Conservation (phyloP, 2,888 invertebrate genomes). For the Himalopsyche tibetana region DNA sequence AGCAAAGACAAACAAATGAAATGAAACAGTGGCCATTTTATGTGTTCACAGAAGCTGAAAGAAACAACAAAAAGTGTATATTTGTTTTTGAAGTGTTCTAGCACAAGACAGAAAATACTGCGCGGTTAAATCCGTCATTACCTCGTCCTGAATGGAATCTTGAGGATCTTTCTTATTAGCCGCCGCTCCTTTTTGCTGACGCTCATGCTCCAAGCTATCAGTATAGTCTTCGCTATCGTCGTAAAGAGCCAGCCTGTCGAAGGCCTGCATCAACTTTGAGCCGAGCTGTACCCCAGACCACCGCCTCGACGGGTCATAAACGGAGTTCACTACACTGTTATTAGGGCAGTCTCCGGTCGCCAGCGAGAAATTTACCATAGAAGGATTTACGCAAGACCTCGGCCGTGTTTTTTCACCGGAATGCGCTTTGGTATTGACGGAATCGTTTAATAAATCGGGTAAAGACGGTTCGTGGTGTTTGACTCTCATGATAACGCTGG, state of each 20-base stretch:
- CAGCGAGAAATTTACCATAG: conserved; percentile 68
- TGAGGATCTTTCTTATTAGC: conserved; percentile 66
- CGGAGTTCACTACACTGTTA: conserved; percentile 72
- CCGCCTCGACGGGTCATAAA: conserved; percentile 76
- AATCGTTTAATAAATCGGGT: conserved; percentile 79
- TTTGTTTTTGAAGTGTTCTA: conserved; percentile 11
- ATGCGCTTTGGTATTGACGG: conserved; percentile 73
- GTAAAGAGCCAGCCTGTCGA: conserved; percentile 81
- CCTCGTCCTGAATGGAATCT: conserved; percentile 62
- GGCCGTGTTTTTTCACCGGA: conserved; percentile 79
- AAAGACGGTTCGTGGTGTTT: conserved; percentile 76
- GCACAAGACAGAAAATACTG: conserved; percentile 39
- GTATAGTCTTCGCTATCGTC: conserved; percentile 85
- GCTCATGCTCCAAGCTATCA: conserved; percentile 82
- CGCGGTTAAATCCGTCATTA: conserved; percentile 53
- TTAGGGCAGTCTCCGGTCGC: conserved; percentile 75
- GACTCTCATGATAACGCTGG: conserved; percentile 76
- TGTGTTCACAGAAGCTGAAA: conserved; percentile 13
- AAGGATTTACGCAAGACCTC: conserved; percentile 83
- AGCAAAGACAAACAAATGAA: not conserved
- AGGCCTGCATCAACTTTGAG: conserved; percentile 84
- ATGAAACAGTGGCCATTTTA: not conserved
- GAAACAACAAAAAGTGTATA: conserved; percentile 35
- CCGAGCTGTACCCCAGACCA: conserved; percentile 86
- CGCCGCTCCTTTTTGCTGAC: conserved; percentile 63